Evolutionary conservation across 1,140 invertebrate genomes (phyloP), one percentile per base, ranked within the genome.

Genomic region (Ostrea edulis): DNA sequence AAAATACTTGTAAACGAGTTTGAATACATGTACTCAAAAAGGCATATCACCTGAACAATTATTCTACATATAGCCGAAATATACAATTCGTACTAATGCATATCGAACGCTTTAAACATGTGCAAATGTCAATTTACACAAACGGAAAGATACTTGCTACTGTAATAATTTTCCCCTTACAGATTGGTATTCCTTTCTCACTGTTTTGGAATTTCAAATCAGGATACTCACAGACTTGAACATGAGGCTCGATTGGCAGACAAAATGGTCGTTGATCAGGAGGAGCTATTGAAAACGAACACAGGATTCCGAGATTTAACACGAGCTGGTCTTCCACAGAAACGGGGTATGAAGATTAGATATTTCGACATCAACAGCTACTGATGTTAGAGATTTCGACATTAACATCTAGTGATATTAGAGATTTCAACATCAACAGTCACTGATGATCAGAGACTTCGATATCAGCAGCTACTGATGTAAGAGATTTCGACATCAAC

Each of bases 231-330:
- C 68, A 77, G 68, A 29, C 68, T 77, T 25, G 86, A 89, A 82
- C 35, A 53, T 55, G 86, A 86, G 44, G 85, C 82, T n/a, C 55
- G 86, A n/a, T 20, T 68, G 22, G 83, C 81, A 2, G 86, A 88
- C 52, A 7, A 87, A 54, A 44, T 84, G 53, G 54, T 82, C 7
- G 53, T 71, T 8, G 77, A 89, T 25, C 22, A 71, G 0, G n/a
- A 51, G 2, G 52, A 87, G 3, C 65, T 89, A 2, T n/a, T 87
- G 7, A 29, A 71, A 25, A 86, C 29, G 0, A 89, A 87, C n/a
- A 62, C 58, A 29, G 88, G 82, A 14, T 89, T 87, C 54, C 25
- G 83, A 44, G 86, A 89, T 85, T 35, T 89, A n/a, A 85, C 88
- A 55, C 35, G 54, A n/a, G 62, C 17, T 81, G 88, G 88, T 22